Conservation (phyloP, 2,888 invertebrate species). For the Cephus pulcher region DNA sequence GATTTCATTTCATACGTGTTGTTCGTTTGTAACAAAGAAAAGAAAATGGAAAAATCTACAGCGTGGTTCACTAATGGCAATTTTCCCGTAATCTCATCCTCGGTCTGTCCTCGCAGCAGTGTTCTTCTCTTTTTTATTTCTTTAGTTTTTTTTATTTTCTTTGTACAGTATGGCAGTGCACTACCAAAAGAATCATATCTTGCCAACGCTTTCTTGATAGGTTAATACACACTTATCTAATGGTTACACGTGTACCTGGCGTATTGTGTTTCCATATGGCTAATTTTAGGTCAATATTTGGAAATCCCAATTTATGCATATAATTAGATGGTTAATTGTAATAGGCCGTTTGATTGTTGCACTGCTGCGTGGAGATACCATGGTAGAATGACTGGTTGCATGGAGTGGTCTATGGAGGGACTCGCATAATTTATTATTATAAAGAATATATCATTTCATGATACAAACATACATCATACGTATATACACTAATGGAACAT, state of each 20-base stretch:
- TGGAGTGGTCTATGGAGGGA: slow-evolving; percentile 40
- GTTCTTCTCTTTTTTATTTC: not conserved
- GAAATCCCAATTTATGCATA: not conserved
- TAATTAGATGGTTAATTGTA: not conserved
- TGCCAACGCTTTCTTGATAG: not conserved
- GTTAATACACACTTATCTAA: not conserved
- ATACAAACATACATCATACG: not conserved
- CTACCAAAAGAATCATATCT: not conserved
- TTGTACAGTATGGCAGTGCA: not conserved
- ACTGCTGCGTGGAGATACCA: slow-evolving; percentile 1
- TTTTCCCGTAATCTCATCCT: slow-evolving; percentile 8
- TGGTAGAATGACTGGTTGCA: slow-evolving; percentile 38
- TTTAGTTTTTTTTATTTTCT: not conserved
- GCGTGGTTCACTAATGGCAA: not conserved
- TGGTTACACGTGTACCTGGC: not conserved
- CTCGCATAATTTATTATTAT: slow-evolving; percentile 20
- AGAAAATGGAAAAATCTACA: not conserved
- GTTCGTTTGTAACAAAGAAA: not conserved
- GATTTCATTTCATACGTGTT: not conserved
- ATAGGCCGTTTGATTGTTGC: not conserved
- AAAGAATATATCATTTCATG: not conserved
- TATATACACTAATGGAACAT: not conserved
- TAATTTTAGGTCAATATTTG: not conserved
- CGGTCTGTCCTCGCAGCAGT: not conserved
- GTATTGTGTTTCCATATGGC: not conserved